Conservation (phyloP, 2,113 vertebrate genomes). For the Piprites chloris region DNA sequence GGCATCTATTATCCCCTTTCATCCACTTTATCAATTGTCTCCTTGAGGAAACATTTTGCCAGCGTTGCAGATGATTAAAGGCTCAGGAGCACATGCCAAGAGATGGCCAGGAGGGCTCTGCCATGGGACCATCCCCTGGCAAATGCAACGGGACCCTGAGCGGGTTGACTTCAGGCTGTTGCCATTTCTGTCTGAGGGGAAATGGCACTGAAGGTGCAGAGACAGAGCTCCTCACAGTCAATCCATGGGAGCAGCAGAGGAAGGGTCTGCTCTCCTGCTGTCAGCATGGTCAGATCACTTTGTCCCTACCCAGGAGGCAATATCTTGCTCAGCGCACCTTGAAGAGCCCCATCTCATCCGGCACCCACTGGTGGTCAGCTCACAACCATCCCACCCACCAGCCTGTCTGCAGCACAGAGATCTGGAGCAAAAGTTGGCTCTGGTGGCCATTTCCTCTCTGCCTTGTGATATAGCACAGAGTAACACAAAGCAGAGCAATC, state of each 20-base stretch:
- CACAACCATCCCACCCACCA: neutral
- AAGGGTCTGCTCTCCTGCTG: neutral
- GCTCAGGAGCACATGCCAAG: neutral
- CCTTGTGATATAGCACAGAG: rapidly evolving
- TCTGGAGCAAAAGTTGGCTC: neutral
- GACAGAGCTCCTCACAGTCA: neutral
- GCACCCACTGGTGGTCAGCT: rapidly evolving
- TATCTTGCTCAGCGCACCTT: neutral
- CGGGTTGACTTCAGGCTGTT: neutral
- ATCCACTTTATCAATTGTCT: neutral
- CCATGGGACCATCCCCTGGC: rapidly evolving
- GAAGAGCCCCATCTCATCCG: neutral
- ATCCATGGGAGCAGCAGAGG: neutral
- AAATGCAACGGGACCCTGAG: neutral
- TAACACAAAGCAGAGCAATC: neutral
- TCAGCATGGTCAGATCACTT: rapidly evolving
- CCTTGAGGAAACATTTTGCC: neutral
- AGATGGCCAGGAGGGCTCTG: neutral
- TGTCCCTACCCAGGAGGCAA: neutral
- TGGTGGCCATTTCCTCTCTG: neutral
- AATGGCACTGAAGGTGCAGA: no score
- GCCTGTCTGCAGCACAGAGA: neutral
- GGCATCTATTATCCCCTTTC: neutral
- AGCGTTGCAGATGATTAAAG: rapidly evolving
- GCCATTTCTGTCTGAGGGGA: neutral